Evolutionary conservation across 2,888 invertebrate species (phyloP).

Genomic region (Allygus modestus): DNA sequence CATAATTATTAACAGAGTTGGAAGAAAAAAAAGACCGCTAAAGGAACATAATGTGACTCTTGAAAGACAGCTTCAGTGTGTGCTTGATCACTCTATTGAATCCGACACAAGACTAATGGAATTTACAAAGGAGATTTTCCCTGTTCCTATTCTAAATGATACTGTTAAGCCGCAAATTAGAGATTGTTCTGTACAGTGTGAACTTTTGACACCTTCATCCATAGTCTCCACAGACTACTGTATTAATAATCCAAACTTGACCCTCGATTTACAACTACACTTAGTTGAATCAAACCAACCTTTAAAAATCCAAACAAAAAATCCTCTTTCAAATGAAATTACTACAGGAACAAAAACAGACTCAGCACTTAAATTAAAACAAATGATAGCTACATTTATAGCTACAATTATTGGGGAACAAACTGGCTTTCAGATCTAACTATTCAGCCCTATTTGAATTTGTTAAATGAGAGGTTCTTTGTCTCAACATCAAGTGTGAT

Average conservation of each 20-base stretch:
- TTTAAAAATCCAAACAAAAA: not conserved
- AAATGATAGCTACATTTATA: not conserved
- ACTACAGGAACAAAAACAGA: not conserved
- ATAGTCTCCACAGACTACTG: no score
- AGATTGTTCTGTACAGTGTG: not conserved
- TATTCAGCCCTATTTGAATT: not conserved
- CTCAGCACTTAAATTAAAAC: not conserved
- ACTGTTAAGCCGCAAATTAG: not conserved
- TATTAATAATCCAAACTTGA: no score
- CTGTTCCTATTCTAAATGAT: not conserved
- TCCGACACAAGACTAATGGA: not conserved
- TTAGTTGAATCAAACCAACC: not conserved
- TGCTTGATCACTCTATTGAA: not conserved
- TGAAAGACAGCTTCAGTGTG: not conserved
- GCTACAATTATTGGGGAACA: not conserved
- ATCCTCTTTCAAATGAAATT: not conserved
- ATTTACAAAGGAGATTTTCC: not conserved
- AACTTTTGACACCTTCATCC: not conserved
- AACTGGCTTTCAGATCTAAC: constrained; percentile 39
- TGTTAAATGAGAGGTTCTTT: constrained; percentile 2
- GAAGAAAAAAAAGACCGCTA: no score
- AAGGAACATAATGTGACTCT: not conserved
- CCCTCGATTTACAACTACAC: no score
- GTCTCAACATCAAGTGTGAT: constrained; percentile 4
- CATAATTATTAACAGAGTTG: no score